phyloP scores from a whole-genome alignment of 2,113 vertebrate species.

The Fregata magnificens region DNA sequence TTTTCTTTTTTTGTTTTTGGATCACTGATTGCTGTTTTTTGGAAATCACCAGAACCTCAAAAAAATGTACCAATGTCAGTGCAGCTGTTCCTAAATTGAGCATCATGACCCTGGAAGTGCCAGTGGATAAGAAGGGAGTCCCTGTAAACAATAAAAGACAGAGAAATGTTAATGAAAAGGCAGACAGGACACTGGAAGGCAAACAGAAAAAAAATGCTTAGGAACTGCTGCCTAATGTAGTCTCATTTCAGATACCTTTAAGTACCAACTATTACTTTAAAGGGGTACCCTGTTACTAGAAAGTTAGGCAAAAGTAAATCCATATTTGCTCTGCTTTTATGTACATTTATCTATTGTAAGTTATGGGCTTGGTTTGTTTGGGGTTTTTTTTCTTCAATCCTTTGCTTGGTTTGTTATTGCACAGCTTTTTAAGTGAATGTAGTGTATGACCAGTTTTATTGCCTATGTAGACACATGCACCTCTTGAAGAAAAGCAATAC shows the following conservation, averaged over 20 bases:
- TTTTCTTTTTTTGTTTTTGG: neutral
- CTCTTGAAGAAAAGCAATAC: neutral
- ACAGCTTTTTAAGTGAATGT: neutral
- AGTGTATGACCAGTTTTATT: neutral
- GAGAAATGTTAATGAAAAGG: neutral
- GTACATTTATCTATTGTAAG: neutral
- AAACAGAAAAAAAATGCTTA: neutral
- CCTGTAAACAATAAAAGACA: neutral
- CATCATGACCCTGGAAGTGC: neutral
- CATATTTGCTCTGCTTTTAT: neutral
- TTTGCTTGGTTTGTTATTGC: neutral
- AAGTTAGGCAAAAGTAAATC: rapidly evolving
- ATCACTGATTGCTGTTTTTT: neutral
- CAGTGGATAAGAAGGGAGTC: neutral
- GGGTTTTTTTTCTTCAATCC: neutral
- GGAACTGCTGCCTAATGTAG: neutral
- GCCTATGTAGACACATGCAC: too few species aligned
- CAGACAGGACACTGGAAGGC: neutral
- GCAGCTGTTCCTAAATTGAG: neutral
- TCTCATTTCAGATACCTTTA: neutral
- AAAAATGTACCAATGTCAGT: neutral
- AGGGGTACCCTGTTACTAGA: neutral
- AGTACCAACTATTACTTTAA: neutral
- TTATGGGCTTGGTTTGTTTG: neutral
- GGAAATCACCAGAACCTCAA: neutral